Conservation (phyloP, 1,140 invertebrate species). For the Drosophila subpulchrella region DNA sequence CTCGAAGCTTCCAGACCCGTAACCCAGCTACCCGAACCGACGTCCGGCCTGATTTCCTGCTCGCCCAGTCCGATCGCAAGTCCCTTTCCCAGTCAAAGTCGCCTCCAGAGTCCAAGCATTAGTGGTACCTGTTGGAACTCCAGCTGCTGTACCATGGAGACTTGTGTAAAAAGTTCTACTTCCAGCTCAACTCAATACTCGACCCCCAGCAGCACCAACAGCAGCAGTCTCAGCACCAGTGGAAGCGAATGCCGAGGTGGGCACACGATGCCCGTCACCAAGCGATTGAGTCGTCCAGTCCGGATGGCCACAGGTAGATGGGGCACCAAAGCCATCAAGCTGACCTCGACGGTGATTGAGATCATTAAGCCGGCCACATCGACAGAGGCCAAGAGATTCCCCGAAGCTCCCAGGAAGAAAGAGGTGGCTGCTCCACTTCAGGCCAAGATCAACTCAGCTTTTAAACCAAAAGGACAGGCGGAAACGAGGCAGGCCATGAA, state of each 20-base stretch:
- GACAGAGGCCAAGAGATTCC: too few species aligned
- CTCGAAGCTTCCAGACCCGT: background rate
- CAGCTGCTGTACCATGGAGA: background rate
- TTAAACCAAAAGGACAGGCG: too few species aligned
- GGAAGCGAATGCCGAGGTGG: conserved; percentile 1
- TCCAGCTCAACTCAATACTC: background rate
- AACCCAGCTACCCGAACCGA: background rate
- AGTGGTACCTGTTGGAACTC: background rate
- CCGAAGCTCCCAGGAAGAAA: background rate
- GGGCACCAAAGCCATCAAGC: conserved; percentile 40
- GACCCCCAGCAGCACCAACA: conserved; percentile 8
- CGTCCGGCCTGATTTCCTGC: background rate
- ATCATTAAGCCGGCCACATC: conserved; percentile 23
- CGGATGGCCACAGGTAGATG: background rate
- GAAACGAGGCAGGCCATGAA: background rate
- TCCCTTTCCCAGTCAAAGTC: background rate
- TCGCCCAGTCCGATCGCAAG: background rate
- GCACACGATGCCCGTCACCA: background rate
- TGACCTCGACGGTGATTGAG: conserved; percentile 62
- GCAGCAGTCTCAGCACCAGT: conserved; percentile 14
- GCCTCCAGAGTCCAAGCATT: background rate
- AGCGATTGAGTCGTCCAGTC: background rate
- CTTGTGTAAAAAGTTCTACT: background rate
- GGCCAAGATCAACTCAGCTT: background rate
- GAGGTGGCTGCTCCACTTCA: background rate